A percentile compares a stretch with the other conserved stretches of the same genome.
phyloP scores from a whole-genome alignment of 2,113 vertebrate species.

The Myxocyprinus asiaticus region DNA sequence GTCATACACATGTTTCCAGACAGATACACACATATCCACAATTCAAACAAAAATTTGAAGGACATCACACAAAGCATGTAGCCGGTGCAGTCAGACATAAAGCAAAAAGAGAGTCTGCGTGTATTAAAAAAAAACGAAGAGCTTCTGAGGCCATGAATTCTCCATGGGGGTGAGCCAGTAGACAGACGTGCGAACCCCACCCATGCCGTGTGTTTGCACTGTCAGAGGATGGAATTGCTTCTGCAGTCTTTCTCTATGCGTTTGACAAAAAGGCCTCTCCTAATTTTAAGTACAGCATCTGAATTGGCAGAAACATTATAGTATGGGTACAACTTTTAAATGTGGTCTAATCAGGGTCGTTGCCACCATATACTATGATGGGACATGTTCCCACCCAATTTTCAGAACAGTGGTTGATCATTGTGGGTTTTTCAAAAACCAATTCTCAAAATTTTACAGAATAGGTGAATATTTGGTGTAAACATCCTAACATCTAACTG shows the following conservation, averaged over 20 bases:
- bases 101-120: slow-evolving; percentile 15
- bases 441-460: no score
- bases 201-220: slow-evolving; percentile 37
- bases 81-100: slow-evolving; percentile 6
- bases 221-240: slow-evolving; percentile 31
- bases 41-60: slow-evolving; percentile 46
- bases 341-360: no score
- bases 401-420: no score
- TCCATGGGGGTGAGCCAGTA: background rate
- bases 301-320: background rate
- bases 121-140: background rate
- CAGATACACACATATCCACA: slow-evolving; percentile 17
- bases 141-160: slow-evolving; percentile 12
- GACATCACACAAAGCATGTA: slow-evolving; percentile 53
- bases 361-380: no score
- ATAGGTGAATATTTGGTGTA: background rate
- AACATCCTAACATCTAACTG: background rate
- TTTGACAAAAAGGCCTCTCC: slow-evolving; percentile 4
- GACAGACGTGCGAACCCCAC: slow-evolving; percentile 40
- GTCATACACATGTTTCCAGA: slow-evolving; percentile 10
- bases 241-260: slow-evolving; percentile 16
- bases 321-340: background rate
- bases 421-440: no score
- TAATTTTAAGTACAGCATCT: slow-evolving; percentile 9
- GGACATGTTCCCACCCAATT: no score